Base-by-base conservation (phyloP, 1,140 invertebrate genomes). In the Helicoverpa zea region DNA sequence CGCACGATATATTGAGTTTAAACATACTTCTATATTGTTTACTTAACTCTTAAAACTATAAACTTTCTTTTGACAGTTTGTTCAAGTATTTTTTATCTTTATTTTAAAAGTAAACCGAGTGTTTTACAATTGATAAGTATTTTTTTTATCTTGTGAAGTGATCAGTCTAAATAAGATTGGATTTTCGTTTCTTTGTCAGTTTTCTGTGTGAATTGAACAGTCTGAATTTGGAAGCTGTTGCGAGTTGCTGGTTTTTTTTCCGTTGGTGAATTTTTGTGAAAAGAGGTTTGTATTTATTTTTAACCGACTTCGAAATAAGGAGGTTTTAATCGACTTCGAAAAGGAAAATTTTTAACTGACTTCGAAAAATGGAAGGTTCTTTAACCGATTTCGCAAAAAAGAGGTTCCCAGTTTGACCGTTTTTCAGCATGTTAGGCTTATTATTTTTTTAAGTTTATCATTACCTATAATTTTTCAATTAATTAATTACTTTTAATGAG, bases 211-310 rank as follows among this genome's bases (percentile, higher is more conserved):
- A 1, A 5, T 49, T 66, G 16, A 16, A 12, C 2, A 23, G 9
- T 63, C 18, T 66, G 35, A 47, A 47, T 66, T 66, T 49, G 43
- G 63, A 66, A 66, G 35, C 35, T 18, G 23, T 59, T 12, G 35
- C n/a, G n/a, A 43, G n/a, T 43, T n/a, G 35, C 14, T 3, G 23
- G 2, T 47, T 47, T 16, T 64, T 43, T 61, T 35, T 47, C 11
- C 18, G 5, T 12, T 64, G 16, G 5, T 13, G n/a, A 43, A 1
- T 7, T 54, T 11, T n/a, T 64, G 61, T 10, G 30, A 35, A 63
- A 63, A n/a, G n/a, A 35, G 61, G 61, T 64, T 59, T 10, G 58
- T 59, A 29, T 59, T 56, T n/a, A n/a, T 43, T 5, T 43, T 9
- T 43, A 23, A 52, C 12, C 14, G 7, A 52, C 14, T 52, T 11